Percentiles rank a stretch among this genome's conserved stretches.
phyloP scores from a whole-genome alignment of 2,888 invertebrate species.

The Hipparchia sbordonii region DNA sequence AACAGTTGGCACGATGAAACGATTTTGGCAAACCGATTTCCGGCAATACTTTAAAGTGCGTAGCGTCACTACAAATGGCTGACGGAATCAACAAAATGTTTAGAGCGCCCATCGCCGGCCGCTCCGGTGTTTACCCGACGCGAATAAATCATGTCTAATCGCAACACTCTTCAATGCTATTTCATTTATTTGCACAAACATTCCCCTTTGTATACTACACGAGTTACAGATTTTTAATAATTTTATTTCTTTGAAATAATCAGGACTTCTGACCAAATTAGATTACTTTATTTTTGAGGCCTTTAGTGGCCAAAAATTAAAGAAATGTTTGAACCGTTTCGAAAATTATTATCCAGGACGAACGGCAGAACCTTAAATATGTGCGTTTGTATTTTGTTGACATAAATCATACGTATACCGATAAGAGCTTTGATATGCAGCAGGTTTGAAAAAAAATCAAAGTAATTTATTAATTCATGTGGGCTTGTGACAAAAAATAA shows the following conservation, averaged over 20 bases:
- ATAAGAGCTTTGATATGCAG: too few species aligned
- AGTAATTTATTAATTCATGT: too few species aligned
- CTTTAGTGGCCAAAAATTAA: background rate
- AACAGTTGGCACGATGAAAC: background rate
- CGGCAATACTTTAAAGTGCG: background rate
- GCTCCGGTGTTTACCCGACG: slow-evolving; percentile 25
- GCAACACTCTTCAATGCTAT: slow-evolving; percentile 20
- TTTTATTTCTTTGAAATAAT: background rate
- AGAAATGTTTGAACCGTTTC: too few species aligned
- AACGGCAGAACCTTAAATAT: too few species aligned
- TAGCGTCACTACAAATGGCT: background rate
- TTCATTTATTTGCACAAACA: slow-evolving; percentile 29
- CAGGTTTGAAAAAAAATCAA: too few species aligned
- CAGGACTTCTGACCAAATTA: background rate
- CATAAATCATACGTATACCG: too few species aligned
- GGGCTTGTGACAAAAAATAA: too few species aligned
- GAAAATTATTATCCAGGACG: too few species aligned
- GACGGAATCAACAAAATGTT: slow-evolving; percentile 25
- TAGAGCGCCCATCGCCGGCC: slow-evolving; percentile 17
- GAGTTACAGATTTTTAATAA: slow-evolving; percentile 2
- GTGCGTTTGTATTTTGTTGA: too few species aligned
- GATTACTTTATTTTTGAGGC: background rate
- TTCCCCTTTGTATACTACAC: background rate
- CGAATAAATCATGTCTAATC: slow-evolving; percentile 32
- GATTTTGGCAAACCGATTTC: background rate